Base-by-base conservation (phyloP, 2,888 invertebrate species). In the Hoplodrina blanda region DNA sequence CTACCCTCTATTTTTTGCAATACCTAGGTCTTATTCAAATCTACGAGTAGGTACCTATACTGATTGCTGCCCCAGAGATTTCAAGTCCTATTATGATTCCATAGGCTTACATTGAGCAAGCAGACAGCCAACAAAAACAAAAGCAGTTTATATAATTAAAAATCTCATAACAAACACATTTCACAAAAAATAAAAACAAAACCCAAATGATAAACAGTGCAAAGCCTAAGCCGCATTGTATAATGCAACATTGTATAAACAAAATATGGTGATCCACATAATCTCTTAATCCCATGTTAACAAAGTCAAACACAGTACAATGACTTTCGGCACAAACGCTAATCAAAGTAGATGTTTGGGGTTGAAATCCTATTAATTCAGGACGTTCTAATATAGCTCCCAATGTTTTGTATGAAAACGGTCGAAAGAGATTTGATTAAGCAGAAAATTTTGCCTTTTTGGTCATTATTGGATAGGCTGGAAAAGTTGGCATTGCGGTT, bases 341-440 rank as follows among this genome's bases (percentile, higher is more conserved):
- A 69, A 77, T 73, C 77, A 76, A 73, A 67, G 73, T 73, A 62
- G 66, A 80, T 76, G 75, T 66, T 76, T 67, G 57, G 69, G 76
- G 73, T 81, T 69, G 61, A 80, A 83, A 81, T 83, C 82, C 77
- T 69, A 83, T 83, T 81, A 83, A 77, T 73, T 81, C 69, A 59
- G 75, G 53, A 60, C 67, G 62, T 59, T 76, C 62, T 78, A 73
- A 77, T 81, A 67, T 72, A 71, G 49, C 7, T 69, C 41, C 20
- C 19, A 60, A 81, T 81, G 77, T 65, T 83, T 81, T 75, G 69
- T 70, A 75, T 75, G 68, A 77, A 74, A 83, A 77, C 69, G 74
- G 76, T 70, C 52, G 11, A 80, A 78, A 63, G 66, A 62, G 81
- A 71, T 83, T 83, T 79, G 70, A 77, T 83, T 76, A 68, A 71